Evolutionary conservation across 1,140 invertebrate genomes (phyloP).

Genomic region (Rhizoglyphus robini): DNA sequence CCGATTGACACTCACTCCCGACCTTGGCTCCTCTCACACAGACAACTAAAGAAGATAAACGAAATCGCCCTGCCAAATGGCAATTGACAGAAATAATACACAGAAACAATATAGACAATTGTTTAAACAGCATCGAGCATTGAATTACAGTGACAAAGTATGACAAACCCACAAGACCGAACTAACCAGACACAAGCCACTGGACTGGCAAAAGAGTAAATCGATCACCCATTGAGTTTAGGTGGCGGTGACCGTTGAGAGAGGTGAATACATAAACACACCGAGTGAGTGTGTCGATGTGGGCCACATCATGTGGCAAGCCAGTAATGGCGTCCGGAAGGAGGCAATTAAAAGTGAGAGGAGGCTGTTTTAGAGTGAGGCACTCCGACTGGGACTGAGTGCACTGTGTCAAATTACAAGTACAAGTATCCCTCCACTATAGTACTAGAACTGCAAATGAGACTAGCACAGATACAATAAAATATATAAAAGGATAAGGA

Average conservation of each 20-base stretch:
- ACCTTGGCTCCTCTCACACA: too few relatives aligned
- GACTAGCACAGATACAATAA: background rate
- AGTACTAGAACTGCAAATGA: too few relatives aligned
- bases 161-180: background rate
- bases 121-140: too few relatives aligned
- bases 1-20: too few relatives aligned
- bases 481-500: constrained; percentile 4
- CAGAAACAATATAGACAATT: background rate
- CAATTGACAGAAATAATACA: background rate
- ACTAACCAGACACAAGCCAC: too few relatives aligned
- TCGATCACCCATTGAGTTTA: background rate
- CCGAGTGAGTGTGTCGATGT: too few relatives aligned
- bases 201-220: background rate
- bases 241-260: constrained; percentile 11
- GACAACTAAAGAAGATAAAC: background rate
- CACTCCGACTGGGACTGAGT: background rate
- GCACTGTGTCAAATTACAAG: constrained; percentile 6
- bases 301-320: too few relatives aligned
- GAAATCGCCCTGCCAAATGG: background rate
- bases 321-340: background rate
- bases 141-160: background rate
- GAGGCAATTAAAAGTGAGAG: constrained; percentile 10
- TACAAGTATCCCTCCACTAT: background rate
- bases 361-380: background rate
- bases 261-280: constrained; percentile 4